phyloP scores from a whole-genome alignment of 2,113 vertebrate genomes.

The Pipa parva region DNA sequence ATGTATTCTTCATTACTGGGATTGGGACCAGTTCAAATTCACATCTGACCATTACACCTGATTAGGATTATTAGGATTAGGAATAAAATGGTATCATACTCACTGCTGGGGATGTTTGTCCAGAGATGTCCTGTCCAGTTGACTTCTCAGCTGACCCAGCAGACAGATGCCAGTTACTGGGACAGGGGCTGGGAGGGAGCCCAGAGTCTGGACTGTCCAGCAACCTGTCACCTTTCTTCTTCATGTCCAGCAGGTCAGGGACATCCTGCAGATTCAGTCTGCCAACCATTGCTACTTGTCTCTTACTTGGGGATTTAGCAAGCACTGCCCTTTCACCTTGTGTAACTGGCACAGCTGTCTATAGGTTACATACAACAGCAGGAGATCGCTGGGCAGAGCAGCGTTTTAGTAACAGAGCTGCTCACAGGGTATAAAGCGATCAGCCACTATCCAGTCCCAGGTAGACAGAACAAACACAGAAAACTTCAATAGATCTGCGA shows the following conservation, averaged over 20 bases:
- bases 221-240: slow-evolving; percentile 67
- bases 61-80: too few species aligned
- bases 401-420: too few species aligned
- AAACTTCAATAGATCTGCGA: neutral
- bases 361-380: too few species aligned
- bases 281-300: slow-evolving; percentile 66
- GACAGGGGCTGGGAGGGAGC: slow-evolving; percentile 79
- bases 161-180: slow-evolving; percentile 70
- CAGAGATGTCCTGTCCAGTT: slow-evolving; percentile 7
- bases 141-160: slow-evolving; percentile 51
- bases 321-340: neutral
- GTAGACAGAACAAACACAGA: neutral
- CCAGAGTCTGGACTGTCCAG: slow-evolving; percentile 87
- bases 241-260: slow-evolving; percentile 75
- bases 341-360: neutral
- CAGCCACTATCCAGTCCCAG: neutral
- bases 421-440: too few species aligned
- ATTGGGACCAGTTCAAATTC: too few species aligned
- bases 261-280: slow-evolving; percentile 70
- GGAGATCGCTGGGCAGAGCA: too few species aligned
- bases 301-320: neutral
- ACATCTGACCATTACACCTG: too few species aligned
- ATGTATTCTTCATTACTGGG: too few species aligned
- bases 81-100: neutral
- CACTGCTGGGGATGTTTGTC: slow-evolving; percentile 14